phyloP scores from a whole-genome alignment of 2,888 invertebrate genomes.

The Hololepta plana region DNA sequence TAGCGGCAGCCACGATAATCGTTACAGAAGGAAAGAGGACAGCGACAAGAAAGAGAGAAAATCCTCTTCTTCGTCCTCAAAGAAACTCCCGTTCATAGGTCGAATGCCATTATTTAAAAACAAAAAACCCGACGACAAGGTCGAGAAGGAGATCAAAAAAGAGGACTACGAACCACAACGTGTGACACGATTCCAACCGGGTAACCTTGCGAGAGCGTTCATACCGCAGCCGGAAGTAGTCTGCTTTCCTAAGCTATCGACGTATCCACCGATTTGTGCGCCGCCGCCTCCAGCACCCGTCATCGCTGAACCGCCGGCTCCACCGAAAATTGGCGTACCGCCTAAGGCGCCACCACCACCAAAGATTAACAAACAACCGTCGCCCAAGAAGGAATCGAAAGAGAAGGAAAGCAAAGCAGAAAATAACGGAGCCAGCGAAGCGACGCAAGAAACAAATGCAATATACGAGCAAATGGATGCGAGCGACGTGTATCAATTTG shows the following conservation, averaged over 20 bases:
- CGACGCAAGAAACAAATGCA: slow-evolving; percentile 6
- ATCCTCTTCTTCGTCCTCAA: slow-evolving; percentile 29
- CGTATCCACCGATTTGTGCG: slow-evolving; percentile 19
- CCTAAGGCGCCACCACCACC: slow-evolving; percentile 19
- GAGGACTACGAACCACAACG: slow-evolving; percentile 25
- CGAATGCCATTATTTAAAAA: slow-evolving; percentile 66
- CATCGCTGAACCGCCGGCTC: slow-evolving; percentile 13
- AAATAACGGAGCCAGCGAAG: slow-evolving; percentile 2
- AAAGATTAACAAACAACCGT: slow-evolving; percentile 14
- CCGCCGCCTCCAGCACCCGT: slow-evolving; percentile 16
- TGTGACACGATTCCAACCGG: slow-evolving; percentile 24
- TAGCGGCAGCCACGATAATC: slow-evolving; percentile 8
- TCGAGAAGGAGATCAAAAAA: slow-evolving; percentile 36
- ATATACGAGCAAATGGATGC: too few species aligned
- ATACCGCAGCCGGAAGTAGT: slow-evolving; percentile 27
- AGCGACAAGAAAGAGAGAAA: slow-evolving; percentile 14
- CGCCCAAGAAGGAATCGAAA: slow-evolving; percentile 5
- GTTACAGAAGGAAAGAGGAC: slow-evolving; percentile 8
- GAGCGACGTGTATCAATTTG: too few species aligned
- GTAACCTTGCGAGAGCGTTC: slow-evolving; percentile 23
- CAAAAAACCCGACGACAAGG: slow-evolving; percentile 27
- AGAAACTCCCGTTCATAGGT: slow-evolving; percentile 70
- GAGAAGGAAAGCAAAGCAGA: slow-evolving; percentile 5
- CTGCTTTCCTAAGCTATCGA: slow-evolving; percentile 24
- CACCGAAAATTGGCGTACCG: slow-evolving; percentile 14